Base-by-base conservation (phyloP, 2,113 vertebrate genomes). In the Melanostigma gelatinosum region DNA sequence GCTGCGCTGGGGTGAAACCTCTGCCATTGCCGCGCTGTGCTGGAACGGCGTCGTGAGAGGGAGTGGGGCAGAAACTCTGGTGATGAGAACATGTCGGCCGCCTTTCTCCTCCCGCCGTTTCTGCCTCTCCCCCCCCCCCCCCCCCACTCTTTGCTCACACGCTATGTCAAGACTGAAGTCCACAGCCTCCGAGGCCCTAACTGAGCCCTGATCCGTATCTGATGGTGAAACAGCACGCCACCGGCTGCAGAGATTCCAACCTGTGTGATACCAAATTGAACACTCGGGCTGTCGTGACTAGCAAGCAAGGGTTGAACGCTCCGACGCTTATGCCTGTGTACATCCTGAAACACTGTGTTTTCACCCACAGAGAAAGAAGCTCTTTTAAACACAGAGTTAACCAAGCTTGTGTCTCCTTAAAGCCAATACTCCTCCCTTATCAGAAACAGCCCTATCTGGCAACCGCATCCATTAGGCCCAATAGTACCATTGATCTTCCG, bases 151-250 rank as follows among this genome's bases (percentile, higher is more conserved):
- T 32, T 20, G 32, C 65, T 27, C 68, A 52, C 88, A 44, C 3
- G 16, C 65, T 68, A 81, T 78, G 76, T 86, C 75, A 46, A 79
- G 24, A 36, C 79, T 69, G 72, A 87, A 85, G 77, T 70, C 83
- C 76, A n/a, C 82, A 89, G 86, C 82, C 80, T 91, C 75, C 18
- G 13, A 87, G 63, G 86, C 67, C 82, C 70, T 46, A 54, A 78
- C 79, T 27, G 79, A 87, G 82, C 78, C 84, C 83, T 55, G 85
- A 90, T 87, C 83, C 79, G 79, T 82, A 84, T 88, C 85, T 85
- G 89, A 89, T 84, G 87, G 86, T 22, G 42, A 72, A 88, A n/a
- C 88, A 84, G 85, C 88, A 73, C 20, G 69, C 77, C 72, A 67
- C 70, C 46, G n/a, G 80, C 68, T 69, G 76, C 85, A 79, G 57